phyloP scores from a whole-genome alignment of 2,113 vertebrate species.

The Austrofundulus limnaeus region DNA sequence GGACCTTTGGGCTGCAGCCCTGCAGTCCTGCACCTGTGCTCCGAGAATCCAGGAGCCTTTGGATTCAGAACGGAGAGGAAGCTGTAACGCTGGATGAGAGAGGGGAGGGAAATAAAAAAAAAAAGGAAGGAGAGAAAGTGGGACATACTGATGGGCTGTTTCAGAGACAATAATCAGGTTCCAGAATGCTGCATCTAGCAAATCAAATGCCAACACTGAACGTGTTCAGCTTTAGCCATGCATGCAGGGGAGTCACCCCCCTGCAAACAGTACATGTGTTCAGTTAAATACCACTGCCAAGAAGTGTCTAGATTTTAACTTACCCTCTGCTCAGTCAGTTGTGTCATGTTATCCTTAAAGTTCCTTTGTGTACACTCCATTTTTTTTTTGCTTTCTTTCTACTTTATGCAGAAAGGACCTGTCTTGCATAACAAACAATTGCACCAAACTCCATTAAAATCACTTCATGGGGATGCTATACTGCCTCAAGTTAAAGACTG shows the following conservation, averaged over 20 bases:
- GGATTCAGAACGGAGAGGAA: slow-evolving; percentile 50
- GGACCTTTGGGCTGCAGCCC: slow-evolving; percentile 58
- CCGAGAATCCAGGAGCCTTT: slow-evolving; percentile 54
- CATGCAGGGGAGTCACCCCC: slow-evolving; percentile 14
- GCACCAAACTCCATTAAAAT: slow-evolving; percentile 75
- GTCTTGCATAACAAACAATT: slow-evolving; percentile 74
- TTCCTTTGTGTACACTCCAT: slow-evolving; percentile 50
- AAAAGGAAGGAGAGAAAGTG: slow-evolving; percentile 37
- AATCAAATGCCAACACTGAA: slow-evolving; percentile 19
- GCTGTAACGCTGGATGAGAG: slow-evolving; percentile 21
- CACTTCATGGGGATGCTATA: slow-evolving; percentile 71
- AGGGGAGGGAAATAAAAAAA: slow-evolving; percentile 7
- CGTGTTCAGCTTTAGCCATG: slow-evolving; percentile 33
- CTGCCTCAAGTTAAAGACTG: slow-evolving; percentile 72
- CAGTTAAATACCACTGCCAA: slow-evolving; percentile 41
- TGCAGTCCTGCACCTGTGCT: slow-evolving; percentile 70
- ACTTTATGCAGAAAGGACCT: slow-evolving; percentile 54
- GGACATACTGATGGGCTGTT: slow-evolving; percentile 29
- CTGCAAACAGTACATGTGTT: slow-evolving; percentile 31
- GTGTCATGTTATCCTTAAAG: slow-evolving; percentile 54
- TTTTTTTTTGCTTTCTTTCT: slow-evolving; percentile 1
- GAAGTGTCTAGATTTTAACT: slow-evolving; percentile 41
- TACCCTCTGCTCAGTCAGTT: slow-evolving; percentile 45
- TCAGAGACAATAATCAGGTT: slow-evolving; percentile 28
- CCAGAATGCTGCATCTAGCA: slow-evolving; percentile 36